A percentile compares a stretch with the other conserved stretches of the same genome.
Conservation (phyloP, 2,888 invertebrate species). For the Tenodera sinensis region DNA sequence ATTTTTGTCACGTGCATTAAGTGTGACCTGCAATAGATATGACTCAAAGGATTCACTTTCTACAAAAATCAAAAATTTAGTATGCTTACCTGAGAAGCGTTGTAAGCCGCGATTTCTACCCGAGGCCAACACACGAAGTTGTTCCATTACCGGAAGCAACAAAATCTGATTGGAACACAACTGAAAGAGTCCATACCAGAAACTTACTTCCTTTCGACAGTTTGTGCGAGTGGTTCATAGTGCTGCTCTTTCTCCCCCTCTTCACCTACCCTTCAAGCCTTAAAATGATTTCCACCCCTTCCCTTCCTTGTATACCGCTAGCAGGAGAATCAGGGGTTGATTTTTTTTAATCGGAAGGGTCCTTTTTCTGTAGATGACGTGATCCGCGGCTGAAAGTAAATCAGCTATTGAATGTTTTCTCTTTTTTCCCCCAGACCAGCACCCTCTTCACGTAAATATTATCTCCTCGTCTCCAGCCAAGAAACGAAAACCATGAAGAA, state of each 20-base stretch:
- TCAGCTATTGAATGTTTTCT: neutral
- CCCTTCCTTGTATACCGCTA: neutral
- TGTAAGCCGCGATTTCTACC: too few relatives aligned
- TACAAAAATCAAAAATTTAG: too few relatives aligned
- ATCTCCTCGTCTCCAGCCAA: too few relatives aligned
- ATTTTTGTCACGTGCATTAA: too few relatives aligned
- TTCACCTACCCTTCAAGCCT: neutral
- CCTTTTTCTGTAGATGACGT: neutral
- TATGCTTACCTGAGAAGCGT: too few relatives aligned
- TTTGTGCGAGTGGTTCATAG: neutral
- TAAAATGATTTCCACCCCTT: neutral
- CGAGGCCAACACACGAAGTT: too few relatives aligned
- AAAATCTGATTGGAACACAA: neutral
- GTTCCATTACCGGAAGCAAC: too few relatives aligned
- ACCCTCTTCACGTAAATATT: neutral
- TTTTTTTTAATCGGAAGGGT: neutral
- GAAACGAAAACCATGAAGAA: too few relatives aligned
- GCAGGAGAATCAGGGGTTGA: neutral
- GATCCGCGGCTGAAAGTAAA: neutral
- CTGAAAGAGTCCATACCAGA: neutral
- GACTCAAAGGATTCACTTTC: too few relatives aligned
- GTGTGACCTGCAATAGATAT: too few relatives aligned
- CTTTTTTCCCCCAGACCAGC: neutral
- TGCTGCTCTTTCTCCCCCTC: neutral
- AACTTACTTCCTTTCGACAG: neutral